Conservation (phyloP, 2,888 invertebrate genomes). For the Mantis religiosa region DNA sequence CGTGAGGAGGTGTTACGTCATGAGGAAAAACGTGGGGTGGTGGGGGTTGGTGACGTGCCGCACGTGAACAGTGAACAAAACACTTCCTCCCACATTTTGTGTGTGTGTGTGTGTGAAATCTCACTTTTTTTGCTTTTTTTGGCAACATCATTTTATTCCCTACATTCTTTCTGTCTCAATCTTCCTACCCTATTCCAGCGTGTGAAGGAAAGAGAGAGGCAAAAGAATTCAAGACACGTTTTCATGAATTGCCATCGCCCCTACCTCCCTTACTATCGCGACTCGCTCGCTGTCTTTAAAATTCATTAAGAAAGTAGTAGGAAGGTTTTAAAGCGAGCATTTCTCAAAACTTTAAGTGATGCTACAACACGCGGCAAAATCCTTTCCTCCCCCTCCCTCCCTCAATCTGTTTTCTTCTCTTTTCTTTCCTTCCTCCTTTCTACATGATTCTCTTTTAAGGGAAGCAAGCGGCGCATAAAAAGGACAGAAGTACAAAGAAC, state of each 20-base stretch:
- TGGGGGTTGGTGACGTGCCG: background rate
- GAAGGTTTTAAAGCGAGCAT: conserved; percentile 3
- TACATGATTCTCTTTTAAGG: background rate
- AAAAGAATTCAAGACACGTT: conserved; percentile 25
- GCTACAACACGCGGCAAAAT: background rate
- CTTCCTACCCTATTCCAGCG: background rate
- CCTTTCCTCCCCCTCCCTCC: background rate
- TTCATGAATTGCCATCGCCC: conserved; percentile 8
- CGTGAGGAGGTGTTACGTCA: conserved; percentile 12
- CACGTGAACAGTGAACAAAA: conserved; percentile 14
- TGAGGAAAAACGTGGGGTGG: background rate
- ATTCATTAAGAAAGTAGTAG: conserved; percentile 23
- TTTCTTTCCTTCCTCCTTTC: background rate
- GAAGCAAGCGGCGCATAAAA: background rate
- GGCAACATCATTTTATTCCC: conserved; percentile 14
- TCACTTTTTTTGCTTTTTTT: background rate
- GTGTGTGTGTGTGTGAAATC: background rate
- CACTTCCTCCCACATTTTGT: background rate
- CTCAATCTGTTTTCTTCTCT: background rate
- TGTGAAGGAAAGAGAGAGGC: conserved; percentile 10
- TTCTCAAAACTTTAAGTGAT: conserved; percentile 7
- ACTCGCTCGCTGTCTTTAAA: conserved; percentile 19
- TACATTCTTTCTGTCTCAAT: background rate
- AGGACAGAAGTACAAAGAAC: background rate
- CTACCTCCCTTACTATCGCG: background rate